phyloP scores from a whole-genome alignment of 1,140 invertebrate species.

The Mycetomoellerius zeteki region DNA sequence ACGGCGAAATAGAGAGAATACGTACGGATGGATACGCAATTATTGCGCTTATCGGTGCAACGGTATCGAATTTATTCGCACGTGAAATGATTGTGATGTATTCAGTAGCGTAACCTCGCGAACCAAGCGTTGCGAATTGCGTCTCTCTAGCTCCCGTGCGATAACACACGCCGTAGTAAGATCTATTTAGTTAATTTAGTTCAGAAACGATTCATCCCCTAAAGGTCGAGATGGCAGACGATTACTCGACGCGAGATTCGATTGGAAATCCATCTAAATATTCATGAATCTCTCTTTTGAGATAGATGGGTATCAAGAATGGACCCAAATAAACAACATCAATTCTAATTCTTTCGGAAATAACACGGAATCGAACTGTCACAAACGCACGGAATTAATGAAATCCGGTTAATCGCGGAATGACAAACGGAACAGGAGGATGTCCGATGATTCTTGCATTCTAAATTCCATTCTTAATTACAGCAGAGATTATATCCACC shows the following conservation, averaged over 20 bases:
- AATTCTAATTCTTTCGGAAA: constrained; percentile 40
- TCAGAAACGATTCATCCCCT: neutral
- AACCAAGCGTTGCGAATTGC: constrained; percentile 14
- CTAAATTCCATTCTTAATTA: constrained; percentile 2
- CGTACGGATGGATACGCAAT: constrained; percentile 6
- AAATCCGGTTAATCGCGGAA: constrained; percentile 23
- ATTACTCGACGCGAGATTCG: constrained; percentile 40
- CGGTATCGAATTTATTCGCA: constrained; percentile 43
- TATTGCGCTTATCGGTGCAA: constrained; percentile 48
- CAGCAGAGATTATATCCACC: neutral
- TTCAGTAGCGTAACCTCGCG: constrained; percentile 32
- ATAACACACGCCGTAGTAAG: constrained; percentile 21
- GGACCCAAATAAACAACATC: constrained; percentile 28
- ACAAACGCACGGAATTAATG: constrained; percentile 43
- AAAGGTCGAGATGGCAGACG: neutral
- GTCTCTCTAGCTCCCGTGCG: neutral
- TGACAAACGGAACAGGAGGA: neutral
- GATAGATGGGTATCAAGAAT: neutral
- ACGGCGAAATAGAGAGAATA: neutral
- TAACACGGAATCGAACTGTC: constrained; percentile 33
- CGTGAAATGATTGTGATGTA: constrained; percentile 18
- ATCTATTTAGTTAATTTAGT: constrained; percentile 32
- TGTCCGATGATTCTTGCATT: neutral
- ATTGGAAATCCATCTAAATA: constrained; percentile 43
- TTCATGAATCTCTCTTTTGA: constrained; percentile 51